These are phyloP conservation scores for Cisticola juncidis DNA, from an alignment of 2,113 vertebrate genomes.

Conservation along the genomic window DNA sequence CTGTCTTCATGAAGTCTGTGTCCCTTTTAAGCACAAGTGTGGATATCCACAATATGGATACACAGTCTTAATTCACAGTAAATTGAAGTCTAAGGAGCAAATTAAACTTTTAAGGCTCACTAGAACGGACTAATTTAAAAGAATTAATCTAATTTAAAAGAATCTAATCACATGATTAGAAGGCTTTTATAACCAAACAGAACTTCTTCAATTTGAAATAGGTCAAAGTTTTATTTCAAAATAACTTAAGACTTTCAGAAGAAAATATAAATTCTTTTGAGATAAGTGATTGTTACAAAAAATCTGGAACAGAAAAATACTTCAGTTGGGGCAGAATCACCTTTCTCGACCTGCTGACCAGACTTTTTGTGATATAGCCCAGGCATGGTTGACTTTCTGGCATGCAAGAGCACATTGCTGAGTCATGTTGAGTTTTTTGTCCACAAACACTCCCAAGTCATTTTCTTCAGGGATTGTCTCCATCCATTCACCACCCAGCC, in stretches of 20 bases:
- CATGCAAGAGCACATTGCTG: no score
- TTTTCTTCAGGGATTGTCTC: background rate
- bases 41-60: background rate
- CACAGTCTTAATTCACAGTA: background rate
- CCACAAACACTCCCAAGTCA: background rate
- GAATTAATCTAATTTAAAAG: background rate
- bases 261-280: background rate
- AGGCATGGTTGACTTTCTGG: background rate
- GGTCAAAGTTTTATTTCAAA: background rate
- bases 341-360: background rate
- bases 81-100: background rate
- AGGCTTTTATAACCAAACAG: background rate
- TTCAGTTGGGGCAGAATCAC: background rate
- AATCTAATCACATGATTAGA: background rate
- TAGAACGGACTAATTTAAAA: background rate
- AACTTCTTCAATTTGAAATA: background rate
- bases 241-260: background rate
- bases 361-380: background rate
- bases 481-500: rapidly evolving
- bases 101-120: background rate
- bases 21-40: background rate
- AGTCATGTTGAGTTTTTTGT: background rate
- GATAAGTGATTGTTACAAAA: background rate
- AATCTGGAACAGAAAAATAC: background rate
- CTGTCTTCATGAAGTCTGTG: background rate